Evolutionary conservation across 1,140 invertebrate genomes (phyloP).

Genomic region (Macrostomum lignano): DNA sequence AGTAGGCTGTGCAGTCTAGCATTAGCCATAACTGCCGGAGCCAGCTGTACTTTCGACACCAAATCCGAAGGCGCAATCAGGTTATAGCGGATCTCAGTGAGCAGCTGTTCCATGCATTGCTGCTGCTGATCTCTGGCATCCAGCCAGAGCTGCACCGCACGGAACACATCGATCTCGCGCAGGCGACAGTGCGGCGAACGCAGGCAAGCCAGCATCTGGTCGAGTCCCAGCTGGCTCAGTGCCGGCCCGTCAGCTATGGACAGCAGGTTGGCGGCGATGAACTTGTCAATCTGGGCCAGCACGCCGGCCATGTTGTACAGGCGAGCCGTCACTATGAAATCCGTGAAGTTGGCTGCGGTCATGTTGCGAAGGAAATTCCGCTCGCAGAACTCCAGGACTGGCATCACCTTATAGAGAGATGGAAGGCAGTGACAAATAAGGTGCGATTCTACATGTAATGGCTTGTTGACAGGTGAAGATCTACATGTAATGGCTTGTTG

Average conservation of each 20-base stretch:
- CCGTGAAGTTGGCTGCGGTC: constrained; percentile 25
- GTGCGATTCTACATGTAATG: too few species aligned
- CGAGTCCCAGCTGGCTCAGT: constrained; percentile 18
- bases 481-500: too few species aligned
- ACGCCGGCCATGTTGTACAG: constrained; percentile 27
- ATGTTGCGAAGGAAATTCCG: constrained; percentile 24
- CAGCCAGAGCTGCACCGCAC: too few species aligned
- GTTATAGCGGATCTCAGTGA: too few species aligned
- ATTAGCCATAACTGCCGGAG: too few species aligned
- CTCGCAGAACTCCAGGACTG: constrained; percentile 27
- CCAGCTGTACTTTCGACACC: too few species aligned
- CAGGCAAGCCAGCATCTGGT: constrained; percentile 24
- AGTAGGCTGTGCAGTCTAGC: too few species aligned
- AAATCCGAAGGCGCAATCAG: too few species aligned
- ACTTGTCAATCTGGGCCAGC: constrained; percentile 24
- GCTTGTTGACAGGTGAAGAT: too few species aligned
- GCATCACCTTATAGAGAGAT: constrained; percentile 10
- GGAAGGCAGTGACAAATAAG: constrained; percentile 1
- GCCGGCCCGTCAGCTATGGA: constrained; percentile 23
- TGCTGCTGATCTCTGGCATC: too few species aligned
- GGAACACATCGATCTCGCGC: constrained; percentile 23
- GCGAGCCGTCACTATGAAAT: constrained; percentile 27
- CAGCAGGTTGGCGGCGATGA: constrained; percentile 24
- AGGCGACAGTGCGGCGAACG: constrained; percentile 17
- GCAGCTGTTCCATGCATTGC: too few species aligned